Conservation (phyloP, 2,113 vertebrate genomes). For the Prunella fulvescens region DNA sequence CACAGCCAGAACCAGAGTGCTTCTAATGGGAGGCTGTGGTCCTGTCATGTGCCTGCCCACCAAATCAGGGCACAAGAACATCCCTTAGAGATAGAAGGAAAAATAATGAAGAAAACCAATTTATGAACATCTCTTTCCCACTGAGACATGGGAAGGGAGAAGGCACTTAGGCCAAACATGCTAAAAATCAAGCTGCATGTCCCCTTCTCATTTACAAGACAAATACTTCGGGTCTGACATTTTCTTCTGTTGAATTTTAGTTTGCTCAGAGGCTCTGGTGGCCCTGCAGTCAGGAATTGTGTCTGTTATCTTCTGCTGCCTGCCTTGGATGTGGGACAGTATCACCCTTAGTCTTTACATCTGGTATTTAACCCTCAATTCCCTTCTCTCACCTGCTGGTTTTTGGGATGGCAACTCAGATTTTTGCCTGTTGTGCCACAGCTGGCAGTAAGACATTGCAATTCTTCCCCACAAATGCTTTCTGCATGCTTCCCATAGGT, state of each 20-base stretch:
- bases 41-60: neutral
- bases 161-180: neutral
- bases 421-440: neutral
- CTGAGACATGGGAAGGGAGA: neutral
- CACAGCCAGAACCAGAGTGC: neutral
- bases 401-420: neutral
- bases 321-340: neutral
- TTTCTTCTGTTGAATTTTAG: neutral
- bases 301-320: neutral
- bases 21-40: accelerated
- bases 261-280: neutral
- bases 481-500: neutral
- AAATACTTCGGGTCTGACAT: neutral
- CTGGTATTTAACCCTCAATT: neutral
- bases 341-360: neutral
- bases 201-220: neutral
- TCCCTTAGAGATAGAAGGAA: neutral
- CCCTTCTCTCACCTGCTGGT: neutral
- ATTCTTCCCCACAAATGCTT: neutral
- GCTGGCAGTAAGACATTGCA: neutral
- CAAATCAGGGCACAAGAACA: neutral
- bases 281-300: neutral
- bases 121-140: neutral
- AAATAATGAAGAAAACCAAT: neutral
- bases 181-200: neutral